These are phyloP conservation scores for Hetaerina titia DNA, from an alignment of 2,888 invertebrate genomes.

Conservation along the genomic window DNA sequence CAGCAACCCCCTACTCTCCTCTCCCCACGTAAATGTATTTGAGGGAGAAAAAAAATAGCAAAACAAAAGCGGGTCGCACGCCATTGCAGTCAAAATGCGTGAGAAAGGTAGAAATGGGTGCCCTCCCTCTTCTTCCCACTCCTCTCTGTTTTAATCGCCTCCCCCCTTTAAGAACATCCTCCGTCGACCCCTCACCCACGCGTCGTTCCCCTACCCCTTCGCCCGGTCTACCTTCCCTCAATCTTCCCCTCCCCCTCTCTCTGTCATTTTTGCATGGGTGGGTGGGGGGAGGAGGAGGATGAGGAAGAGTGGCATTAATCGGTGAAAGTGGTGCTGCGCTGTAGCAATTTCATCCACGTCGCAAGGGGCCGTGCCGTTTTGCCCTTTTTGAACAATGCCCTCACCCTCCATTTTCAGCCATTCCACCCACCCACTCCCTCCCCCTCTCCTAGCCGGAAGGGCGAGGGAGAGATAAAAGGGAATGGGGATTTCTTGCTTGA, in stretches of 20 bases:
- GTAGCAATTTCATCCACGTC: conserved; percentile 31
- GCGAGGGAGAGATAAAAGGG: neutral
- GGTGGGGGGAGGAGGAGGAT: neutral
- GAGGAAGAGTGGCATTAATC: conserved; percentile 53
- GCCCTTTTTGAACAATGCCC: conserved; percentile 18
- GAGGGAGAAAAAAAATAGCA: conserved; percentile 19
- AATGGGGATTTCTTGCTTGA: neutral
- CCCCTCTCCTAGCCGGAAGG: neutral
- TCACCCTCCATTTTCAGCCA: neutral
- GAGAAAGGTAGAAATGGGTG: conserved; percentile 54
- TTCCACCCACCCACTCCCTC: neutral
- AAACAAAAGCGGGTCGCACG: conserved; percentile 66
- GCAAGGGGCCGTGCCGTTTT: neutral
- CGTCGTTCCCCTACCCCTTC: neutral
- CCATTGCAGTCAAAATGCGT: conserved; percentile 54
- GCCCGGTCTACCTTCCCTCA: neutral
- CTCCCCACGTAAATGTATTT: neutral
- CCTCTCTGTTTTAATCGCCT: neutral
- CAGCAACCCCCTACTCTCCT: neutral
- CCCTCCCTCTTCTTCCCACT: neutral
- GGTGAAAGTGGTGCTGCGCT: conserved; percentile 50
- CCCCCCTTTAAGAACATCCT: neutral
- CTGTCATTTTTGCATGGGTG: neutral
- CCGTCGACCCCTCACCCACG: neutral
- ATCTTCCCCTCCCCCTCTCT: neutral